These are phyloP conservation scores for Bradypodion ventrale DNA, from an alignment of 2,797 vertebrate genomes.

Conservation along the genomic window DNA sequence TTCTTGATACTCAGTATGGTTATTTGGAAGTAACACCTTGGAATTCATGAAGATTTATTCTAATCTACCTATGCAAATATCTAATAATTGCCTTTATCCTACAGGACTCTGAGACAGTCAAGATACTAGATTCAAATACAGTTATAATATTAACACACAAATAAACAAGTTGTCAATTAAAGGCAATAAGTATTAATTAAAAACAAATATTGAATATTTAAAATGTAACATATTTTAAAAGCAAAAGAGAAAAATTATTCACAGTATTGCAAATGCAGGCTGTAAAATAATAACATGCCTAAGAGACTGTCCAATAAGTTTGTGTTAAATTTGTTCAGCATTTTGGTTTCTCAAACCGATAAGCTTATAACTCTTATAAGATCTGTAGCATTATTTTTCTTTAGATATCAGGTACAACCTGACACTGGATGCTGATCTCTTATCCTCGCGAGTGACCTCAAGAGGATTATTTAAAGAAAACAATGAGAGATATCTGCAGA, in stretches of 20 bases:
- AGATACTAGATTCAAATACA: no score
- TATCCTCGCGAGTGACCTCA: slow-evolving; percentile 82
- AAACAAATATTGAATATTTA: no score
- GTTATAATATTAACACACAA: no score
- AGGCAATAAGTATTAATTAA: no score
- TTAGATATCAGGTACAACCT: slow-evolving; percentile 82
- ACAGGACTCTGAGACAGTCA: no score
- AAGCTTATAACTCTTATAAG: slow-evolving; percentile 1
- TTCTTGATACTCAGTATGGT: background rate
- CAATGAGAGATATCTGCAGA: slow-evolving; percentile 81
- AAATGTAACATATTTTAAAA: no score
- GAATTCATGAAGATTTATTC: no score
- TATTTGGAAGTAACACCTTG: background rate
- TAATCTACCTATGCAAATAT: no score
- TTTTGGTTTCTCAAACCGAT: background rate
- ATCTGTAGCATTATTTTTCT: slow-evolving; percentile 14
- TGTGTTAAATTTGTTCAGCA: background rate
- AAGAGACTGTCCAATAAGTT: background rate
- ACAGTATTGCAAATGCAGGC: background rate
- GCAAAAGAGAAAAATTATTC: background rate
- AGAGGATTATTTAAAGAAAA: slow-evolving; percentile 86
- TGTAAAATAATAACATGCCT: background rate
- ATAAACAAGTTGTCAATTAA: no score
- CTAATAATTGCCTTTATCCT: no score
- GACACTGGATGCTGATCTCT: slow-evolving; percentile 86